Percentiles rank a stretch among this genome's conserved stretches.
phyloP scores from a whole-genome alignment of 2,113 vertebrate genomes.

The Procavia capensis region DNA sequence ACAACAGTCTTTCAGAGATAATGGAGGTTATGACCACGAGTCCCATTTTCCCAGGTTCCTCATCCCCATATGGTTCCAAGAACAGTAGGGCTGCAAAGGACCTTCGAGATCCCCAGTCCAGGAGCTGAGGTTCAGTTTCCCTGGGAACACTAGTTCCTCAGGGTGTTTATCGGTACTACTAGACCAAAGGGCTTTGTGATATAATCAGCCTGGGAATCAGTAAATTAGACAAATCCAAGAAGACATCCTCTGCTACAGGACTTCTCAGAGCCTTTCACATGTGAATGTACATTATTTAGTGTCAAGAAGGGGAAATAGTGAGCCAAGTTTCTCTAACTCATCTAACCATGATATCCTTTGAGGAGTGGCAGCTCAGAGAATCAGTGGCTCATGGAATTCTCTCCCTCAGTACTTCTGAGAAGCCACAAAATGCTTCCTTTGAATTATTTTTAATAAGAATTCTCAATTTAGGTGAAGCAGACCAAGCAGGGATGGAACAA shows the following conservation, averaged over 20 bases:
- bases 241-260: background rate
- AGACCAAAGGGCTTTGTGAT: background rate
- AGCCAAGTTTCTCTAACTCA: background rate
- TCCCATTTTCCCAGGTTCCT: background rate
- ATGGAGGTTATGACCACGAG: background rate
- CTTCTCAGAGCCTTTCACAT: background rate
- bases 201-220: background rate
- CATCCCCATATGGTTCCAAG: background rate
- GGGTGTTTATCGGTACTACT: background rate
- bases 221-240: background rate
- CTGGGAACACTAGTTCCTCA: background rate
- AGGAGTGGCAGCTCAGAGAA: background rate
- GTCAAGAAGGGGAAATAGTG: background rate
- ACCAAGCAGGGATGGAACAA: background rate
- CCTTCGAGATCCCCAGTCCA: too few species aligned
- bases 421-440: background rate
- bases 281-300: background rate
- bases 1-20: background rate
- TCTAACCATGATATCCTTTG: background rate
- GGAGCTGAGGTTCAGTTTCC: background rate
- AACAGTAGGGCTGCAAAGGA: too few species aligned
- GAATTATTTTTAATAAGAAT: background rate
- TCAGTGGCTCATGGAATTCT: background rate
- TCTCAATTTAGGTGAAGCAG: background rate
- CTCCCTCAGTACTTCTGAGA: background rate